Base-by-base conservation (phyloP, 1,140 invertebrate genomes). In the Stegodyphus mimosarum region DNA sequence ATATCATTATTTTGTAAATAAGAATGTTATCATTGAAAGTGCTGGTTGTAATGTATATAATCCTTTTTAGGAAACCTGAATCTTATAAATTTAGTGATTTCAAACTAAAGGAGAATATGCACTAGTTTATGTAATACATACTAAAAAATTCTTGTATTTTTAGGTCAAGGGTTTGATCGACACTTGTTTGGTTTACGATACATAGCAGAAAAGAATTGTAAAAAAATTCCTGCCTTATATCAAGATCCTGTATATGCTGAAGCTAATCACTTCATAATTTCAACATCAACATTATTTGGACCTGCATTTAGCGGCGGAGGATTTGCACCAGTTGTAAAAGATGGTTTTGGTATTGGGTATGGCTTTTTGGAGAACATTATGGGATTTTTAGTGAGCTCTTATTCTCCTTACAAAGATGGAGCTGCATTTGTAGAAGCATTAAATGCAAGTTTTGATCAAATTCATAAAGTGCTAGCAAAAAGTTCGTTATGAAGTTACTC, bases 131-230 rank as follows among this genome's bases (percentile, higher is more conserved):
- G 33, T 33, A 33, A 33, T 33, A 33, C 33, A 33, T 67, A 9
- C 33, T 9, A 13, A 73, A n/a, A 73, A 49, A 1, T 52, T 13
- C 6, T 76, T 33, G 33, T 66, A 73, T 83, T 69, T 15, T 77
- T 87, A 94, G 94, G 95, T 0, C 95, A 99, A 91, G 98, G 98
- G 5, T 99, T 99, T 90, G 98, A 99, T 91, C 92, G 98, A 50
- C 98, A 99, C 92, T 90, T 99, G 75, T 99, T 98, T 90, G 96
- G 94, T 0, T 89, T 99, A 63, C 94, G 93, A 88, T 92, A 93
- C 81, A 87, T 92, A 18, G 95, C 94, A 0, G 92, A 95, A 89
- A 75, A 89, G 52, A 91, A 94, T 81, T 88, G 91, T 18, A 60
- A 87, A 49, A 89, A 91, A 0, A 87, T 92, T 49, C 94, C 95